phyloP scores from a whole-genome alignment of 1,140 invertebrate species.

The Globodera rostochiensis region DNA sequence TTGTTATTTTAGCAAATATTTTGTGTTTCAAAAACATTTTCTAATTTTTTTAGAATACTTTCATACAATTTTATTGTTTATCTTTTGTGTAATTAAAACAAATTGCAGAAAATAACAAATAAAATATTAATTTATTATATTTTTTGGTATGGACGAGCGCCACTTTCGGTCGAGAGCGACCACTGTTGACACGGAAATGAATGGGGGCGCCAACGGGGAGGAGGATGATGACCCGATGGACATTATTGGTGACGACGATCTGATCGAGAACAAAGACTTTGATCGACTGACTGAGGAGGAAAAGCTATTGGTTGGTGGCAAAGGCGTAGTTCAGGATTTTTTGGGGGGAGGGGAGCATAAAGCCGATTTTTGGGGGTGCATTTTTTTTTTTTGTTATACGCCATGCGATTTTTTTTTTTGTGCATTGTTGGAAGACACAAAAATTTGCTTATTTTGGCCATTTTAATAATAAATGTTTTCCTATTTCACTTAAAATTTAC shows the following conservation, averaged over 20 bases:
- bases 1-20: too few relatives aligned
- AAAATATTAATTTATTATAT: neutral
- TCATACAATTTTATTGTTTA: neutral
- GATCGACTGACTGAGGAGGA: slow-evolving; percentile 62
- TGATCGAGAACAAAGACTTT: slow-evolving; percentile 42
- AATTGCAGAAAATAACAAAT: neutral
- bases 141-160: neutral
- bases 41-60: too few relatives aligned
- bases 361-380: too few relatives aligned
- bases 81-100: neutral
- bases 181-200: neutral
- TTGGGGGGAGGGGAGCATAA: too few relatives aligned
- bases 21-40: too few relatives aligned
- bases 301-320: slow-evolving; percentile 48
- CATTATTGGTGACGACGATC: neutral
- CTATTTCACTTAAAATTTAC: too few relatives aligned
- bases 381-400: too few relatives aligned
- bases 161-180: neutral
- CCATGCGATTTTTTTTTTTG: too few relatives aligned
- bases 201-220: neutral
- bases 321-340: too few relatives aligned
- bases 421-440: too few relatives aligned
- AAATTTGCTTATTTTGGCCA: too few relatives aligned
- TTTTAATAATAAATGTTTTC: too few relatives aligned
- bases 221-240: neutral